Evolutionary conservation across 2,113 vertebrate species (phyloP).

Genomic region (Macquaria australasica): DNA sequence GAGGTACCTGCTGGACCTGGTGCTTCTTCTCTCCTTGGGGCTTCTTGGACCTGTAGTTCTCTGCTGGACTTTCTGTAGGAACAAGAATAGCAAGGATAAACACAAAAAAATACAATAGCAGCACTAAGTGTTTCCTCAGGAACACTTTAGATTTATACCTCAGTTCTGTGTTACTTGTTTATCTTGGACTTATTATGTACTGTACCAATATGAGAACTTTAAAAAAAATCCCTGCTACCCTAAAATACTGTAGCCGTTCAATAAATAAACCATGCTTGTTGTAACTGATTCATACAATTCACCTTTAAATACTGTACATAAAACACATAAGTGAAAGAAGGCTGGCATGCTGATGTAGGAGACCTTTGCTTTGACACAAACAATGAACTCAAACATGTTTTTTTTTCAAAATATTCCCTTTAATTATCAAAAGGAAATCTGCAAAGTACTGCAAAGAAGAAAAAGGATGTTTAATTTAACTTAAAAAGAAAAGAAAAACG

Average conservation of each 20-base stretch:
- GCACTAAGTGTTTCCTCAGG: background rate
- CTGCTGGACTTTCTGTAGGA: conserved; percentile 40
- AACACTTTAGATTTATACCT: conserved; percentile 3
- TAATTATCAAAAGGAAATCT: background rate
- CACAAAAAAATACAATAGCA: conserved; percentile 63
- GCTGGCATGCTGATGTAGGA: background rate
- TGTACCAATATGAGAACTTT: background rate
- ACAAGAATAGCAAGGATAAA: conserved; percentile 24
- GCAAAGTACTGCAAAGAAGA: background rate
- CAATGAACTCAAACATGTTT: background rate
- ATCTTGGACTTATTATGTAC: background rate
- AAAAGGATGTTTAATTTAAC: background rate
- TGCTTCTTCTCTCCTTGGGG: conserved; percentile 67
- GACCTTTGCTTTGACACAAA: background rate
- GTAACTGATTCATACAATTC: background rate
- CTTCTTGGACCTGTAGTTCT: conserved; percentile 57
- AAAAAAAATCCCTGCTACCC: background rate
- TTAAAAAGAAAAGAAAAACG: background rate
- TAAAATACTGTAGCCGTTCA: background rate
- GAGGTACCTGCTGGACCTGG: conserved; percentile 78
- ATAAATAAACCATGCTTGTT: conserved; percentile 12
- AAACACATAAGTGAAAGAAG: background rate
- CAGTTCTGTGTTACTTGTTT: conserved; percentile 5
- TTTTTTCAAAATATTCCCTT: background rate
- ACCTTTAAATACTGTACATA: background rate